Conservation (phyloP, 2,797 vertebrate species). For the Aphelocoma californica region DNA sequence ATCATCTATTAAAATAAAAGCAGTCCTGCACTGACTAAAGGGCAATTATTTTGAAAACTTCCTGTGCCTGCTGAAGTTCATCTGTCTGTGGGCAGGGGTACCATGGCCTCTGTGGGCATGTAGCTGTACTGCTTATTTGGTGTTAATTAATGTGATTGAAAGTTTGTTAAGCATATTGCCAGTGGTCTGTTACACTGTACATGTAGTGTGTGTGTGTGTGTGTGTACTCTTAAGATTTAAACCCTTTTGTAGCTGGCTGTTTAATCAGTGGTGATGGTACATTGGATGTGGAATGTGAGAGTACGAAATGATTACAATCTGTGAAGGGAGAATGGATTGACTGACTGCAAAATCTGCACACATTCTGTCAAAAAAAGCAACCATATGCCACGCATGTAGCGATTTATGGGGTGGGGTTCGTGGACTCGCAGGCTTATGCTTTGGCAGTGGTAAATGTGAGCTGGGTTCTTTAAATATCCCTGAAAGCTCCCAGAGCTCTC, state of each 20-base stretch:
- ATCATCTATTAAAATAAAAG: constrained; percentile 44
- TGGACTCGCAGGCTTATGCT: background rate
- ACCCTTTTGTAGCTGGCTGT: background rate
- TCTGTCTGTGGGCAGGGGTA: background rate
- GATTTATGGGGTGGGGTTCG: background rate
- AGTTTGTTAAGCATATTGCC: background rate
- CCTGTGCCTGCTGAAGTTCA: background rate
- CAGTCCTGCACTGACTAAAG: background rate
- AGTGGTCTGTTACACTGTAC: background rate
- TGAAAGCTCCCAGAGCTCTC: background rate
- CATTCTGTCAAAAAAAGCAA: background rate
- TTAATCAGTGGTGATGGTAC: background rate
- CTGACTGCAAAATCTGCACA: background rate
- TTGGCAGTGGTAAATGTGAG: background rate
- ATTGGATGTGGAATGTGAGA: background rate
- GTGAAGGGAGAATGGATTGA: background rate
- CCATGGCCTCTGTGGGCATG: background rate
- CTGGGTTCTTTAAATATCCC: background rate
- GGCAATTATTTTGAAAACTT: constrained; percentile 7
- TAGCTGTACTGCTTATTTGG: background rate
- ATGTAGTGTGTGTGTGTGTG: background rate
- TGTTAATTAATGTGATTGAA: background rate
- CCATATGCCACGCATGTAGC: background rate
- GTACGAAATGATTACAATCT: background rate
- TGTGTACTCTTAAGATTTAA: background rate